Evolutionary conservation across 2,888 invertebrate species (phyloP), one percentile per base, ranked within the genome.

Genomic region (Drosophila anomalipes): DNA sequence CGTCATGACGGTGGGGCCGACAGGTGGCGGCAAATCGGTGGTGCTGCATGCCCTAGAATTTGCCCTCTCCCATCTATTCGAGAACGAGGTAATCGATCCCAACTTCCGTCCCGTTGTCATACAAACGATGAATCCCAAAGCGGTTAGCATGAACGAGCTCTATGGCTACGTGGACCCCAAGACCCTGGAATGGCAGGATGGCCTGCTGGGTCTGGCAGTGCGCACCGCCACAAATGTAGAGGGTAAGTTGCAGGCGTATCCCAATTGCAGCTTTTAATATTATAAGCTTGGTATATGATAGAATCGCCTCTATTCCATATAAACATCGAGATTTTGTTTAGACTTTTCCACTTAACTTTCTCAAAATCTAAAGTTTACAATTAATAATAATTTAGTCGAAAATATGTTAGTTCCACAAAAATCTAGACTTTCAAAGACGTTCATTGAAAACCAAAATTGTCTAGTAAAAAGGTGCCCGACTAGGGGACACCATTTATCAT

Each of bases 151-250:
- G 91, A 98, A 97, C 26, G 98, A 98, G 93, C 93, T 98, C 19
- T 98, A 98, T 85, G 98, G 98, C 0, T 97, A 96, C 92, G 96
- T 98, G 0, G 97, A 97, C 93, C 94, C 95, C 16, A 95, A 96
- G 81, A 97, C 98, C 0, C 94, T 98, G 81, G 98, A 98, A 93
- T 98, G 98, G 98, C 96, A 95, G 83, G 98, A 98, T 92, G 98
- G 98, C 0, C 94, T 98, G 0, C 94, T 98, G 91, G 98, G 96
- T 0, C 66, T 91, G 14, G 94, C 94, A 0, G 92, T 93, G 3
- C 90, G 93, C 33, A 82, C 80, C 0, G 93, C 93, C 9, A 90
- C 91, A 12, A 83, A 71, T 68, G 83, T 89, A 0, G 92, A 91
- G 80, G 93, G 93, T 92, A 71, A 74, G 70, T 57, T 6, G 3